Percentiles rank a stretch among this genome's conserved stretches.
Conservation (phyloP, 2,888 invertebrate species). For the Auanema freiburgensis region DNA sequence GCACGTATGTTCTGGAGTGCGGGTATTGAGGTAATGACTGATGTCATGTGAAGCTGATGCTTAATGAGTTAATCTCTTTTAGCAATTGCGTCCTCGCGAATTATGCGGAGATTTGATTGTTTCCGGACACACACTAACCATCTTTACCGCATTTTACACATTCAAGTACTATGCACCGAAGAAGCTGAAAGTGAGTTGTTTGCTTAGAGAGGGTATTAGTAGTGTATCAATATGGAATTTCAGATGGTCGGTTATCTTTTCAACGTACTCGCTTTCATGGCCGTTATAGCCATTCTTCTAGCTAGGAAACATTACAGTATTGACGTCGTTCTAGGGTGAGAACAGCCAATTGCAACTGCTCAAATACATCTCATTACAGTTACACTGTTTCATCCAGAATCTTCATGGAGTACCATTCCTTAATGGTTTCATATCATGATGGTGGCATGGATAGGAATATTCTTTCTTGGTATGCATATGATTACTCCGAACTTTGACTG, state of each 20-base stretch:
- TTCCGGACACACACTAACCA: constrained; percentile 59
- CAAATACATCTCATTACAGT: constrained; percentile 19
- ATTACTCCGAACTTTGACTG: background rate
- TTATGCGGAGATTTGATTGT: constrained; percentile 63
- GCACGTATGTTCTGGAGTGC: constrained; percentile 59
- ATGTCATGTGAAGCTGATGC: background rate
- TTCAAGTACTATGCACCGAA: constrained; percentile 54
- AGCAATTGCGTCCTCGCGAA: constrained; percentile 41
- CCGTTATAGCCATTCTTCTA: constrained; percentile 53
- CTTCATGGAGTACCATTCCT: constrained; percentile 59
- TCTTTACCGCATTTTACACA: constrained; percentile 51
- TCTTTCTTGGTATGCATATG: constrained; percentile 47
- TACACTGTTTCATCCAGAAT: constrained; percentile 53
- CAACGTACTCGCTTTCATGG: constrained; percentile 45
- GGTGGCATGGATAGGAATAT: constrained; percentile 46
- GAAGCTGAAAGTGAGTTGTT: constrained; percentile 37
- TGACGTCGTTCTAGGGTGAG: constrained; percentile 57
- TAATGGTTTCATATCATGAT: constrained; percentile 51
- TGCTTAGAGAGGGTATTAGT: background rate
- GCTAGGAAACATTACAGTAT: constrained; percentile 60
- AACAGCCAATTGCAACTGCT: background rate
- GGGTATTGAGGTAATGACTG: constrained; percentile 44
- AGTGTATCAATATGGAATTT: background rate
- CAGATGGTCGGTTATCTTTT: constrained; percentile 45
- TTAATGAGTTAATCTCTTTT: background rate